Conservation (phyloP, 2,113 vertebrate species). For the Nymphicus hollandicus region DNA sequence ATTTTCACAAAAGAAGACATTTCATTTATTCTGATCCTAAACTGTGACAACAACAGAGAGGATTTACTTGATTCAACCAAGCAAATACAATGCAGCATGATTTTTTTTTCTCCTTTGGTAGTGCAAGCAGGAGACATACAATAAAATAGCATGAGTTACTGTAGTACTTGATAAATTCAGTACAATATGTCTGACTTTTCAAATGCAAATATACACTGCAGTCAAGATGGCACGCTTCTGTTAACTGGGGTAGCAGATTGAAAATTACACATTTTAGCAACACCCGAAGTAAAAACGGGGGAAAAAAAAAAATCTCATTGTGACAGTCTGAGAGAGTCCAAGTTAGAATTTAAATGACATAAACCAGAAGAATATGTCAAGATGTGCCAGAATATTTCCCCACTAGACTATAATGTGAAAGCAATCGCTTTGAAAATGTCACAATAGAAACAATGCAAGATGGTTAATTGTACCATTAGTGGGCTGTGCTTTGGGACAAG, state of each 20-base stretch:
- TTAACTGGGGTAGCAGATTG: background rate
- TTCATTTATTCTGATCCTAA: background rate
- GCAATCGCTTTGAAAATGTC: background rate
- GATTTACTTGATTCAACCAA: background rate
- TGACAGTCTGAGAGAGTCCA: background rate
- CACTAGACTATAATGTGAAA: background rate
- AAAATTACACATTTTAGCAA: background rate
- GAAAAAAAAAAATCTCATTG: background rate
- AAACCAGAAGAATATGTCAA: background rate
- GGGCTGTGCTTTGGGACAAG: background rate
- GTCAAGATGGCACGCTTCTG: background rate
- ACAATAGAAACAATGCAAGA: background rate
- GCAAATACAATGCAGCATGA: background rate
- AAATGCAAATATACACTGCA: background rate
- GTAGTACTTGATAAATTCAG: background rate
- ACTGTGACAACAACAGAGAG: background rate
- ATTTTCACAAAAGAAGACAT: background rate
- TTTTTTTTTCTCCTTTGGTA: background rate
- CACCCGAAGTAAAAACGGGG: background rate
- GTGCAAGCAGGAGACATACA: background rate
- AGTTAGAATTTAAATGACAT: background rate
- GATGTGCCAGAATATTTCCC: background rate
- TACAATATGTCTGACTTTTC: background rate
- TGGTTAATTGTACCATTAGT: background rate
- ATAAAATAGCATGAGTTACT: background rate